Evolutionary conservation across 2,113 vertebrate genomes (phyloP).

Genomic region (Coptodon rendalli): DNA sequence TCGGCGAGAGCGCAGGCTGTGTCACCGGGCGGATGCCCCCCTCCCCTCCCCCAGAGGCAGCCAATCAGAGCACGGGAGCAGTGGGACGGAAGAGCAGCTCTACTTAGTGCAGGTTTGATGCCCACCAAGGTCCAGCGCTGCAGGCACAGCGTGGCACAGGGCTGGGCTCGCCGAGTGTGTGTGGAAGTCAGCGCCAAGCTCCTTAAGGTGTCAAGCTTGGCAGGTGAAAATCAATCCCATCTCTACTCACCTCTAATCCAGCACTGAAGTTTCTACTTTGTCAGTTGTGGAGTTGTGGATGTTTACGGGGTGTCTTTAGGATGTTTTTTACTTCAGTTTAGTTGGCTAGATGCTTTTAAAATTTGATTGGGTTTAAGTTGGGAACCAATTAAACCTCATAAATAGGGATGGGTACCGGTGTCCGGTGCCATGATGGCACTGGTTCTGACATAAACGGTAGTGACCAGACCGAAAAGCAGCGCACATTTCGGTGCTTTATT

Average conservation of each 20-base stretch:
- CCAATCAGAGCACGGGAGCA: constrained; percentile 49
- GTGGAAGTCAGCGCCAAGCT: constrained; percentile 32
- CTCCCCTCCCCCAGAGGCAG: constrained; percentile 30
- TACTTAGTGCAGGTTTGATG: constrained; percentile 65
- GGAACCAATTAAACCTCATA: not conserved
- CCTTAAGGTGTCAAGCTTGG: constrained; percentile 60
- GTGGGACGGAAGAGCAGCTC: constrained; percentile 37
- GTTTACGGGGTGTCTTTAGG: not conserved
- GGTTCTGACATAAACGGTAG: too few relatives aligned
- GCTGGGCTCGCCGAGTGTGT: not conserved
- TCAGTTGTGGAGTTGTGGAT: not conserved
- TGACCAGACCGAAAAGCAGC: too few relatives aligned
- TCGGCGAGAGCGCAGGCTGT: constrained; percentile 40
- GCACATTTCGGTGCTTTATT: too few relatives aligned
- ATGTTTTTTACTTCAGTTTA: not conserved
- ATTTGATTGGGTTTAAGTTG: not conserved
- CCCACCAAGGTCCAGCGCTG: constrained; percentile 38
- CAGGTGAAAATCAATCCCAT: constrained; percentile 56
- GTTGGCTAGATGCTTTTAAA: not conserved
- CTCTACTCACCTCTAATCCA: constrained; percentile 42
- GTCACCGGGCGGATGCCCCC: constrained; percentile 24
- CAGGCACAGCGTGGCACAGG: constrained; percentile 22
- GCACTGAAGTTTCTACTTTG: constrained; percentile 34
- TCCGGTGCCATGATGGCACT: too few relatives aligned
- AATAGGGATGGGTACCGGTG: too few relatives aligned